These are phyloP conservation scores for Drosophila eohydei DNA, from an alignment of 2,888 invertebrate species.

Conservation along the genomic window DNA sequence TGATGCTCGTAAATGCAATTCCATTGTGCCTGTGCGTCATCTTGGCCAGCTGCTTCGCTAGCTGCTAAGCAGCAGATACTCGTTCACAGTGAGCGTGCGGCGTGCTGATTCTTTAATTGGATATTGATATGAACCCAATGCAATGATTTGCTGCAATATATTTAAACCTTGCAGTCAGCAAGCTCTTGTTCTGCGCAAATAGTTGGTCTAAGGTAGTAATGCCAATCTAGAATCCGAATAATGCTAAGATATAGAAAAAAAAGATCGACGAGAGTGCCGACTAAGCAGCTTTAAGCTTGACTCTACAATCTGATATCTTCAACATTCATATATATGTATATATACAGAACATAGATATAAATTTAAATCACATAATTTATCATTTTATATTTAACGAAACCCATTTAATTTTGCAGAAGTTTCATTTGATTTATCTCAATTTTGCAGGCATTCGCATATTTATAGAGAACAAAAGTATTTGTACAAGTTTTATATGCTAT, in stretches of 20 bases:
- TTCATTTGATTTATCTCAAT: not conserved
- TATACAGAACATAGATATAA: too few species aligned
- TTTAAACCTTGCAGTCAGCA: not conserved
- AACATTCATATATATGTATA: too few species aligned
- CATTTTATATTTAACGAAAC: not conserved
- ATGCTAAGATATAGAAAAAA: too few species aligned
- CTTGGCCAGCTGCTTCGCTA: slow-evolving; percentile 2
- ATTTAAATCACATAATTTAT: too few species aligned
- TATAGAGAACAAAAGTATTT: not conserved
- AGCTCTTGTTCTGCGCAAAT: not conserved
- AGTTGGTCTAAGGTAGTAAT: too few species aligned
- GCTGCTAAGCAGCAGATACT: not conserved
- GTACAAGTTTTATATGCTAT: not conserved
- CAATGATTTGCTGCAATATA: not conserved
- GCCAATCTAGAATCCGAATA: too few species aligned
- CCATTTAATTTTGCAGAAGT: not conserved
- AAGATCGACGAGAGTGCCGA: too few species aligned
- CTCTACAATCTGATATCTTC: too few species aligned
- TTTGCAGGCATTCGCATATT: too few species aligned
- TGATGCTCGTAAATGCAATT: slow-evolving; percentile 31
- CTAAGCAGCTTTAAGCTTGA: too few species aligned
- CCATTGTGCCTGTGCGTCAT: slow-evolving; percentile 12
- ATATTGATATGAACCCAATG: not conserved
- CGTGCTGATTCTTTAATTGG: not conserved
- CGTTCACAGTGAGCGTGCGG: not conserved